Conservation (phyloP, 2,888 invertebrate species). For the Volucella inanis region DNA sequence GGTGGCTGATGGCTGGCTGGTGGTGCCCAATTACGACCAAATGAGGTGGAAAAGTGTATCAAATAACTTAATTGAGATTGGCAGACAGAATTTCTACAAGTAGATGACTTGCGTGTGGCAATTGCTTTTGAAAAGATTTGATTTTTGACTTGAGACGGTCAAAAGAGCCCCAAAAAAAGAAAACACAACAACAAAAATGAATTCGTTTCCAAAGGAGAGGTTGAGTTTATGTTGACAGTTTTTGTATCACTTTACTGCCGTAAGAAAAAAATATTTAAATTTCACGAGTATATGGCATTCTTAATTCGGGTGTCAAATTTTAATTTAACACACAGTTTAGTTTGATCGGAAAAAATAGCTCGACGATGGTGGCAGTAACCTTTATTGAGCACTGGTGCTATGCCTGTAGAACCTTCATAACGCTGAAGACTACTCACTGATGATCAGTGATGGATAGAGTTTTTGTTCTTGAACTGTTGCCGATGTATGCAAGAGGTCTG, state of each 20-base stretch:
- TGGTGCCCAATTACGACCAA: conserved; percentile 83
- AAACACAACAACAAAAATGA: conserved; percentile 12
- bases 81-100: conserved; percentile 77
- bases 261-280: conserved; percentile 8
- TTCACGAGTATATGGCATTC: conserved; percentile 1
- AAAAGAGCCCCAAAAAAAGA: background rate
- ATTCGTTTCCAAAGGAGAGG: conserved; percentile 28
- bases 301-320: conserved; percentile 67
- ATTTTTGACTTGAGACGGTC: conserved; percentile 68
- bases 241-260: conserved; percentile 43
- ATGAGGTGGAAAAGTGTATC: conserved; percentile 84
- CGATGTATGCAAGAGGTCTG: too few species aligned
- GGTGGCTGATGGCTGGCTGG: conserved; percentile 75
- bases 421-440: too few species aligned
- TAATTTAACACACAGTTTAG: conserved; percentile 70
- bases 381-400: background rate
- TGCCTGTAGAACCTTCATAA: too few species aligned
- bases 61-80: conserved; percentile 81
- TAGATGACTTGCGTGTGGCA: conserved; percentile 84
- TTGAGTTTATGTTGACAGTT: conserved; percentile 63
- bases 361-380: conserved; percentile 12
- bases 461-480: too few species aligned
- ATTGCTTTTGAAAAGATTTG: conserved; percentile 80
- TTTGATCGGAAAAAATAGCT: conserved; percentile 10
- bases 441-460: too few species aligned